Evolutionary conservation across 1,140 invertebrate genomes (phyloP).

Genomic region (Meloidogyne exigua): DNA sequence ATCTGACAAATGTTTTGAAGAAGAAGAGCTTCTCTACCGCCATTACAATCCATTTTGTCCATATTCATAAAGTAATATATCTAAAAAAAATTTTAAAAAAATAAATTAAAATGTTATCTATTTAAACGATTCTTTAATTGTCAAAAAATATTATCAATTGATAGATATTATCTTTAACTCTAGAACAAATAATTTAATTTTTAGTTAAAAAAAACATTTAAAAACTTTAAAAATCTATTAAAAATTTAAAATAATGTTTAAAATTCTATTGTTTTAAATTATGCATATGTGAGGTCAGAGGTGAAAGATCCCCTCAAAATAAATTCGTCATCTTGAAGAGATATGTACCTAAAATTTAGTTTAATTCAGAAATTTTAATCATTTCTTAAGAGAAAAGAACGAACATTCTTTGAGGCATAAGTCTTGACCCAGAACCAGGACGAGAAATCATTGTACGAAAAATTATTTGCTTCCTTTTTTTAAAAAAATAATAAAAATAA

Average conservation of each 20-base stretch:
- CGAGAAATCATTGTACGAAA: constrained; percentile 3
- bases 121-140: no score
- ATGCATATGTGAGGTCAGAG: constrained; percentile 13
- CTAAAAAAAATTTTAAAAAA: neutral
- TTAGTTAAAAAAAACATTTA: neutral
- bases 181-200: no score
- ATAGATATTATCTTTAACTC: no score
- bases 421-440: constrained; percentile 16
- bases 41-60: neutral
- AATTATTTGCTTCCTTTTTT: constrained; percentile 23
- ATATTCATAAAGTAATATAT: neutral
- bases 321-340: constrained; percentile 17
- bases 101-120: neutral
- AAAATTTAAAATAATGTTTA: neutral
- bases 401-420: constrained; percentile 26
- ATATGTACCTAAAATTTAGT: constrained; percentile 14
- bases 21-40: constrained; percentile 21
- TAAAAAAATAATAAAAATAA: neutral
- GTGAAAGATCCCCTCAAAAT: constrained; percentile 22
- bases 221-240: neutral
- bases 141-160: no score
- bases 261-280: neutral
- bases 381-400: neutral
- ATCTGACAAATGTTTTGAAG: constrained; percentile 44
- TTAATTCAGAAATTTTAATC: neutral